A percentile compares a stretch with the other conserved stretches of the same genome.
These are phyloP conservation scores for Struthio camelus DNA, from an alignment of 2,113 vertebrate species.

Conservation along the genomic window DNA sequence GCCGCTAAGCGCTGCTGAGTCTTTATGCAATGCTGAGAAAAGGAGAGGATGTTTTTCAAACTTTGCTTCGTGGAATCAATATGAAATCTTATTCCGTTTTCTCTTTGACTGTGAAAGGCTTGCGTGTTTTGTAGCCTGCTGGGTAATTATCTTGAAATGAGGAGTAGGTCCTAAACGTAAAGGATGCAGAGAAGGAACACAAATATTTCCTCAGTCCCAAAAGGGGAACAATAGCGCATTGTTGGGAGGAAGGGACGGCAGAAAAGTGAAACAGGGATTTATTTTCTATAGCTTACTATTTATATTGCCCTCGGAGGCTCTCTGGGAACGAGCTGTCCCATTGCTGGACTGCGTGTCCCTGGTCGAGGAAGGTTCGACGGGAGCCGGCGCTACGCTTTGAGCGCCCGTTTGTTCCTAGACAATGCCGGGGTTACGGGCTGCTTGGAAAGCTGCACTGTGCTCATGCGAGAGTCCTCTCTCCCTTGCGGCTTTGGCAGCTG, in stretches of 20 bases:
- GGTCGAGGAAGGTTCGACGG: neutral
- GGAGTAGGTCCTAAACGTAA: neutral
- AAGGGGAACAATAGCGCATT: conserved; percentile 36
- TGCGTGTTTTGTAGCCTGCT: accelerated
- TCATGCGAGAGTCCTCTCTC: neutral
- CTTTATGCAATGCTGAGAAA: neutral
- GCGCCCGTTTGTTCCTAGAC: neutral
- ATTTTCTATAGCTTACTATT: conserved; percentile 34
- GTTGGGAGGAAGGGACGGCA: conserved; percentile 9
- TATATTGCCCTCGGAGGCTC: neutral
- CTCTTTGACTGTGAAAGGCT: neutral
- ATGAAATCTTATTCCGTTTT: neutral
- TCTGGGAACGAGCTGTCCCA: neutral
- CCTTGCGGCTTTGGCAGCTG: conserved; percentile 51
- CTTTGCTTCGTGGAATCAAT: neutral
- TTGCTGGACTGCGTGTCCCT: neutral
- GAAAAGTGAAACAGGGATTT: neutral
- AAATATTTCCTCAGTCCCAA: conserved; percentile 30
- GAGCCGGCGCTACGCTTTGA: neutral
- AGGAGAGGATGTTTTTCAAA: accelerated
- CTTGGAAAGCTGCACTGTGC: neutral
- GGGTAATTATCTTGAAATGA: neutral
- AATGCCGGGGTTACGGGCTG: neutral
- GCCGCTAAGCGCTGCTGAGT: neutral
- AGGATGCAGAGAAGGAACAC: neutral